These are phyloP conservation scores for Umimayanthus kanabou DNA, from an alignment of 92 coral and sea anemone genomes.

Conservation along the genomic window DNA sequence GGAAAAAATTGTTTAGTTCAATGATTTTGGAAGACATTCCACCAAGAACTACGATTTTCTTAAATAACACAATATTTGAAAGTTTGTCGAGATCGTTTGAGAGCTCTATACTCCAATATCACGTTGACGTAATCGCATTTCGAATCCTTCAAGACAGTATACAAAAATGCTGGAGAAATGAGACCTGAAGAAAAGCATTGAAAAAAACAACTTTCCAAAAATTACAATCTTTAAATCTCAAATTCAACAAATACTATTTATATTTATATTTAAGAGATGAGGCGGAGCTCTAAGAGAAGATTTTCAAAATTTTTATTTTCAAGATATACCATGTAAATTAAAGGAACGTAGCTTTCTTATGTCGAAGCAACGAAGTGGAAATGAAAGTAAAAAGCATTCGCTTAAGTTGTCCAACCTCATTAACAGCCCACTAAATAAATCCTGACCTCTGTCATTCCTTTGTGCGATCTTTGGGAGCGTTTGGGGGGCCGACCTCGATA, in stretches of 20 bases:
- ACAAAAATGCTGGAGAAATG: no score
- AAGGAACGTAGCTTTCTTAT: neutral
- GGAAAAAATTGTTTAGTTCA: no score
- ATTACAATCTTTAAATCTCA: no score
- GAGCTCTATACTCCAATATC: neutral
- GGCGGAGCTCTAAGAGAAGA: no score
- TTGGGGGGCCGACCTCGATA: neutral
- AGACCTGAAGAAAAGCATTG: no score
- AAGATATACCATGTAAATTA: neutral
- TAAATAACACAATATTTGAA: neutral
- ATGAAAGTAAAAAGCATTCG: neutral
- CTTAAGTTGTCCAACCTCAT: neutral
- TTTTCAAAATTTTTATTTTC: no score
- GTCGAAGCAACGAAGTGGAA: neutral
- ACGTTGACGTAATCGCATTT: no score
- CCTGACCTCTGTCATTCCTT: slow-evolving; percentile 15
- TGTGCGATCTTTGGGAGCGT: neutral
- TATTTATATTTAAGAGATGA: no score
- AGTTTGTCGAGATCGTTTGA: neutral
- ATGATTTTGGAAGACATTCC: neutral
- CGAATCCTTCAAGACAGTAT: no score
- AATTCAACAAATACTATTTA: neutral
- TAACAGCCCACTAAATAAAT: neutral
- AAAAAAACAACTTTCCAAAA: no score
- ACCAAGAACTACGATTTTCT: neutral